These are phyloP conservation scores for Drosophila mimetica DNA, from an alignment of 2,888 invertebrate genomes.

Conservation along the genomic window DNA sequence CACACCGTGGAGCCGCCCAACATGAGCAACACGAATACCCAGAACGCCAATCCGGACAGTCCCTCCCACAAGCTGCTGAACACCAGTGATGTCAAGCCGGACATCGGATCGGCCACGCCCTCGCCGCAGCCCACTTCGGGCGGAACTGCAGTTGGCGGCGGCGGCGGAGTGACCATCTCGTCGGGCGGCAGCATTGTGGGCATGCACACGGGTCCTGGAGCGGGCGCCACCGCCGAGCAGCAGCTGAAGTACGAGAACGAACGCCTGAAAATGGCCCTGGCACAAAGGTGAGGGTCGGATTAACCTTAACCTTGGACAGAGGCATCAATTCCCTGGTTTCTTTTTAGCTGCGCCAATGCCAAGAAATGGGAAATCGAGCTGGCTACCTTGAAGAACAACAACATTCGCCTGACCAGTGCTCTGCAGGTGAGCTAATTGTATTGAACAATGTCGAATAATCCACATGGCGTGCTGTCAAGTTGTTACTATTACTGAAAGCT, in stretches of 20 bases:
- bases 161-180: slow-evolving; percentile 67
- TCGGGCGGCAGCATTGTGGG: slow-evolving; percentile 79
- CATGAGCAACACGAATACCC: slow-evolving; percentile 85
- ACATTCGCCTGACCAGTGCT: slow-evolving; percentile 96
- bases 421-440: slow-evolving; percentile 87
- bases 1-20: slow-evolving; percentile 86
- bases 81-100: slow-evolving; percentile 63
- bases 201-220: slow-evolving; percentile 76
- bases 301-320: no score
- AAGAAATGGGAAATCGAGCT: slow-evolving; percentile 99
- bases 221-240: slow-evolving; percentile 86
- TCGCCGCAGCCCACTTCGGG: slow-evolving; percentile 75
- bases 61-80: slow-evolving; percentile 84
- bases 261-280: slow-evolving; percentile 95
- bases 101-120: slow-evolving; percentile 80
- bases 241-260: slow-evolving; percentile 99
- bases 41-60: slow-evolving; percentile 85
- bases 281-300: slow-evolving; percentile 90
- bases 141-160: slow-evolving; percentile 32
- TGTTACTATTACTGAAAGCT: no score
- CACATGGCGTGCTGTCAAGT: no score
- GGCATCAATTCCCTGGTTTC: background rate
- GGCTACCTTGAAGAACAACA: slow-evolving; percentile 97
- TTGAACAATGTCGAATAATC: background rate
- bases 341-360: slow-evolving; percentile 95